These are phyloP conservation scores for Drosophila lacicola DNA, from an alignment of 2,888 invertebrate genomes.

Conservation along the genomic window DNA sequence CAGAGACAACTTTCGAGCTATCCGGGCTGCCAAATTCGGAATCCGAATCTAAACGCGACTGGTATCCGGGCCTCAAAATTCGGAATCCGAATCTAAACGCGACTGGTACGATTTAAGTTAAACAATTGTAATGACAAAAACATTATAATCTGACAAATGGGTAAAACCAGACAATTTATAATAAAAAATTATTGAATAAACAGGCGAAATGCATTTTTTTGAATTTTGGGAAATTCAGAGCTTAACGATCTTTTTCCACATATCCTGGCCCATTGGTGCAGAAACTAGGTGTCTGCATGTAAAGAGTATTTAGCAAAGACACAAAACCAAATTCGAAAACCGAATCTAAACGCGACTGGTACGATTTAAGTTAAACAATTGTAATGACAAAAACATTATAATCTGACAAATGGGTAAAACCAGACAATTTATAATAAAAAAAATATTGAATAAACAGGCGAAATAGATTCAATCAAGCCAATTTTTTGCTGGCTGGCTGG, in stretches of 20 bases:
- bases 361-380: neutral
- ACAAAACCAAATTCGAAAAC: slow-evolving; percentile 14
- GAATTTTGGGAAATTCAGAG: neutral
- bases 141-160: too few species aligned
- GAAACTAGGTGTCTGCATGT: too few species aligned
- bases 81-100: neutral
- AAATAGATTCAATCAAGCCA: neutral
- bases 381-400: neutral
- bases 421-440: neutral
- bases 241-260: neutral
- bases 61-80: neutral
- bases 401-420: neutral
- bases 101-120: too few species aligned
- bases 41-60: neutral
- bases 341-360: neutral
- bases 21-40: neutral
- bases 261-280: neutral
- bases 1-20: slow-evolving; percentile 1
- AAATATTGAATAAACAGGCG: neutral
- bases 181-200: too few species aligned
- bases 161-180: too few species aligned
- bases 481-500: neutral
- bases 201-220: too few species aligned
- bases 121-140: too few species aligned
- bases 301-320: slow-evolving; percentile 12